Evolutionary conservation across 1,140 invertebrate genomes (phyloP), one percentile per base, ranked within the genome.

Genomic region (Lasioglossum baleicum): DNA sequence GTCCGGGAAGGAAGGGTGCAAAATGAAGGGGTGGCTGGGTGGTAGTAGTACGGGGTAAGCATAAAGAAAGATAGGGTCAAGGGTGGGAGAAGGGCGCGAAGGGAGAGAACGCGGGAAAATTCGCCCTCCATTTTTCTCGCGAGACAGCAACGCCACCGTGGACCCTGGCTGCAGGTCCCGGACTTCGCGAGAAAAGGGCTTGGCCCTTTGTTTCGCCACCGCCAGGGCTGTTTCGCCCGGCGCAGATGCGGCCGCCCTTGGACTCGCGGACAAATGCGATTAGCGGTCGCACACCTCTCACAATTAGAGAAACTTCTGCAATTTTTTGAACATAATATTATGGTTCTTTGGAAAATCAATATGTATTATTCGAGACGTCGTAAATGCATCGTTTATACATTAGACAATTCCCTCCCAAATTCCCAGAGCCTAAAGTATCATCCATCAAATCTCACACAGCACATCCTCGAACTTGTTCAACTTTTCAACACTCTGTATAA

Each of bases 51-150:
- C 17, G 17, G 13, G 13, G 31, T 13, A 42, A 22, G 56, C 42
- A n/a, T 20, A 56, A 22, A 75, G 48, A 63, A 53, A 35, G n/a
- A 63, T 35, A 56, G 48, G 48, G 40, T 44, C 26, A 13, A 40
- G 44, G 17, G 22, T 53, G 51, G 51, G 42, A 53, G n/a, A 35
- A 13, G 7, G 11, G 31, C 42, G 42, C 4, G 13, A 2, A 20
- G 31, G 31, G 58, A 20, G 35, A 40, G 70, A 64, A 63, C 80
- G 84, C 87, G 87, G 84, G 87, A 88, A 88, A 88, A 82, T 84
- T 88, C 84, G 75, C 83, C 78, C 82, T 84, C 81, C 74, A 83
- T 88, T 85, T 87, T 87, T 87, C 86, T 88, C 81, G 82, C 65
- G 77, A 72, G 73, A 83, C 84, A 83, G 84, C 68, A 86, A 86